phyloP scores from a whole-genome alignment of 2,888 invertebrate genomes.

The Spicauda simplicius region DNA sequence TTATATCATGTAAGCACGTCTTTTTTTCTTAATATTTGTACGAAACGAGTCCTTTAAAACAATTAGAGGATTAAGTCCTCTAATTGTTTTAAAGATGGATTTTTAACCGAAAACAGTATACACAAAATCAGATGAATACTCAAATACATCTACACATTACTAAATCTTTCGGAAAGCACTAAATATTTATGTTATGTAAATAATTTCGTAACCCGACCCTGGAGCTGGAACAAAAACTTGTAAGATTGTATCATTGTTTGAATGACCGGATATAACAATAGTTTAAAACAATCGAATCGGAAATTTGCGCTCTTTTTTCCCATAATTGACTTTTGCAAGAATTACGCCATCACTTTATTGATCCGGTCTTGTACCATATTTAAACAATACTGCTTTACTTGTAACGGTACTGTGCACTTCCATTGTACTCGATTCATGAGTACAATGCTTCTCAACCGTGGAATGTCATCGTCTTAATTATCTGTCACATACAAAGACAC shows the following conservation, averaged over 20 bases:
- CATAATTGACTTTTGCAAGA: conserved; percentile 17
- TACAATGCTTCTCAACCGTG: not conserved
- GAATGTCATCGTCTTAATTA: conserved; percentile 2
- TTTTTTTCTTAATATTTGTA: too few species aligned
- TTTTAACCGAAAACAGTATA: too few species aligned
- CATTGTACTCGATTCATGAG: conserved; percentile 11
- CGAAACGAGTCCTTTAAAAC: too few species aligned
- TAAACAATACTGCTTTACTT: conserved; percentile 10
- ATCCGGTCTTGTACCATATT: conserved; percentile 15
- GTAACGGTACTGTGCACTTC: conserved; percentile 16
- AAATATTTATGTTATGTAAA: not conserved
- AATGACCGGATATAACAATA: not conserved
- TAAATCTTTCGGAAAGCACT: too few species aligned
- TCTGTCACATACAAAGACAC: not conserved
- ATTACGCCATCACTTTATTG: conserved; percentile 2
- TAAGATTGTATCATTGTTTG: not conserved
- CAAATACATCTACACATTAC: too few species aligned
- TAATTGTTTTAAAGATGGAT: too few species aligned
- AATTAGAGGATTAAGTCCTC: too few species aligned
- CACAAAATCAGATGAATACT: too few species aligned
- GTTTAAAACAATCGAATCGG: conserved; percentile 13
- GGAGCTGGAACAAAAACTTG: not conserved
- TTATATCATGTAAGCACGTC: too few species aligned
- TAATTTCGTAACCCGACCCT: not conserved
- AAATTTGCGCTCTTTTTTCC: conserved; percentile 6